These are phyloP conservation scores for Epinephelus moara DNA, from an alignment of 2,113 vertebrate genomes.

Conservation along the genomic window DNA sequence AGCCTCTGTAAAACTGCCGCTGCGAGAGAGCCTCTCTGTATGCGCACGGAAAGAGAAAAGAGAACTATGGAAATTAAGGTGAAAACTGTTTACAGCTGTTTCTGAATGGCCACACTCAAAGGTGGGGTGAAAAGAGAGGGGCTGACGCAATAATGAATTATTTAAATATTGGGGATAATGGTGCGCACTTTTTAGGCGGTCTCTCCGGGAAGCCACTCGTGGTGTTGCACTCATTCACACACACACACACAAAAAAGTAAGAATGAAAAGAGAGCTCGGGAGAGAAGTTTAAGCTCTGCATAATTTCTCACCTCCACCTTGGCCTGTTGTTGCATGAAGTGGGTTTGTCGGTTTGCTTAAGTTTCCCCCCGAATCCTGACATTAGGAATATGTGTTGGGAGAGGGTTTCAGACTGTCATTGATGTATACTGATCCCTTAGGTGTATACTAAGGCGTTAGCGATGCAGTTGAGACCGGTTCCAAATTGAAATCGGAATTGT, in stretches of 20 bases:
- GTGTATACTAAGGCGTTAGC: background rate
- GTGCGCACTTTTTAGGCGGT: background rate
- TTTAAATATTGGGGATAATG: slow-evolving; percentile 5
- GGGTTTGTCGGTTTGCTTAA: background rate
- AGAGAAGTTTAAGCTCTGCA: background rate
- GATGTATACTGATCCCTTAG: background rate
- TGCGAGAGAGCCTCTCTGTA: background rate
- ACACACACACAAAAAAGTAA: background rate
- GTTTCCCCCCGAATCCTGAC: background rate
- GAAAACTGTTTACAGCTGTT: background rate
- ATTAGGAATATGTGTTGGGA: background rate
- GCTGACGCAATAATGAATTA: background rate
- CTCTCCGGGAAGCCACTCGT: background rate
- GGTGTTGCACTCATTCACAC: background rate
- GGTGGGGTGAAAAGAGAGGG: background rate
- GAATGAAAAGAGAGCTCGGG: slow-evolving; percentile 5
- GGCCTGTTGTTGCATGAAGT: background rate
- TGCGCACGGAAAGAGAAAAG: background rate
- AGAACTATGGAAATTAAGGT: background rate
- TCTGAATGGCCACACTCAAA: background rate
- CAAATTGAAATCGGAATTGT: no score
- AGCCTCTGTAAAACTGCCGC: background rate
- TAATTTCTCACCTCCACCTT: background rate
- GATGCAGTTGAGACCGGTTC: no score
- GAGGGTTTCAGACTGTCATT: background rate